Evolutionary conservation across 1,140 invertebrate genomes (phyloP).

Genomic region (Ectropis grisescens): DNA sequence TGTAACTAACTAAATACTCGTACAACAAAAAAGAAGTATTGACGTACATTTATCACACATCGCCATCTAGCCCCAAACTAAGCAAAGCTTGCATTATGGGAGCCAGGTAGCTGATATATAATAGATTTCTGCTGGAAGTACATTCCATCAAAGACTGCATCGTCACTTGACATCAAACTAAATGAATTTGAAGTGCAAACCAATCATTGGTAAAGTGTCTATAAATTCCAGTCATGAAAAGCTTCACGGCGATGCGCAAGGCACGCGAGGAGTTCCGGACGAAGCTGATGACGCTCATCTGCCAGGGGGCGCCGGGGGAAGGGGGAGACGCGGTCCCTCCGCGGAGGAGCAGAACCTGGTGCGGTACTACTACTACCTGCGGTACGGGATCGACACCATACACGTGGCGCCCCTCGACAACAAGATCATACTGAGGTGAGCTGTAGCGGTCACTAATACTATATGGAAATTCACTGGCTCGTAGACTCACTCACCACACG

Average conservation of each 20-base stretch:
- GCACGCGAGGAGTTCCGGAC: slow-evolving; percentile 86
- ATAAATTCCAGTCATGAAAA: slow-evolving; percentile 68
- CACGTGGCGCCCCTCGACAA: slow-evolving; percentile 85
- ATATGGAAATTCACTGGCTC: background rate
- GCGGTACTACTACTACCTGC: slow-evolving; percentile 91
- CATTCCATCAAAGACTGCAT: too few species aligned
- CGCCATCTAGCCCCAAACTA: too few species aligned
- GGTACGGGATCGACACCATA: slow-evolving; percentile 88
- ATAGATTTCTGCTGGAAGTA: too few species aligned
- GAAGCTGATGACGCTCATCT: slow-evolving; percentile 81
- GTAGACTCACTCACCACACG: background rate
- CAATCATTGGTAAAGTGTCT: too few species aligned
- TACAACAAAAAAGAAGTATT: too few species aligned
- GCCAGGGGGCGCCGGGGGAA: slow-evolving; percentile 62
- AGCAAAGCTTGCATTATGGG: too few species aligned
- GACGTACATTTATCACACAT: too few species aligned
- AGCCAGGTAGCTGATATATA: too few species aligned
- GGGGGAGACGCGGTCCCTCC: slow-evolving; percentile 61
- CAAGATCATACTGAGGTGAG: slow-evolving; percentile 71
- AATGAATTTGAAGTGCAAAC: too few species aligned
- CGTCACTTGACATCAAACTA: too few species aligned
- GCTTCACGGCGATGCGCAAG: slow-evolving; percentile 77
- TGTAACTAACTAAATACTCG: too few species aligned
- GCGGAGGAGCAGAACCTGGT: slow-evolving; percentile 78
- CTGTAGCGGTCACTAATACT: background rate